A percentile compares a stretch with the other conserved stretches of the same genome.
phyloP scores from a whole-genome alignment of 2,113 vertebrate genomes.

The Zapornia atra region DNA sequence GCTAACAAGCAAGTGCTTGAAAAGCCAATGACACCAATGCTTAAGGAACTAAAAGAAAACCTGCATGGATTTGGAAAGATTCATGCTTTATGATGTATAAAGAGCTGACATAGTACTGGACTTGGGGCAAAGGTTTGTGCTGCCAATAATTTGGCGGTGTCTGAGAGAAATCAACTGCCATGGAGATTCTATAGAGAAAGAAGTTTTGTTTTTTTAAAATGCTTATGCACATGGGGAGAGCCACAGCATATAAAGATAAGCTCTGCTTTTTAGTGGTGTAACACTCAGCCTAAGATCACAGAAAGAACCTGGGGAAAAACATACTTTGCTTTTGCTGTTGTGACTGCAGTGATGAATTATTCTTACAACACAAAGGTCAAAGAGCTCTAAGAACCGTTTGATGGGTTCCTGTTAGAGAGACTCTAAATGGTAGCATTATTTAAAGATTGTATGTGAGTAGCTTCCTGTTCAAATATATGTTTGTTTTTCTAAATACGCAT shows the following conservation, averaged over 20 bases:
- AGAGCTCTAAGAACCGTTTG: not conserved
- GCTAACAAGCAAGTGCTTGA: not conserved
- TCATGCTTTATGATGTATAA: not conserved
- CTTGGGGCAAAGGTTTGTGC: not conserved
- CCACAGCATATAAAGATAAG: not conserved
- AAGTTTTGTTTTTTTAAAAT: not conserved
- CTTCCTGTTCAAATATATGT: not conserved
- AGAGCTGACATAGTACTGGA: not conserved
- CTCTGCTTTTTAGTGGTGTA: not conserved
- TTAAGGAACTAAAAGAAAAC: not conserved
- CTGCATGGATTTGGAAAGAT: not conserved
- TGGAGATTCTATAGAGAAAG: not conserved
- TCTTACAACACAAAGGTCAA: not conserved
- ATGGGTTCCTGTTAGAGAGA: not conserved
- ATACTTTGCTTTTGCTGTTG: not conserved
- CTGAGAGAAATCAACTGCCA: not conserved
- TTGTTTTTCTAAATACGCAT: not conserved
- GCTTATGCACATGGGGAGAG: fast-evolving
- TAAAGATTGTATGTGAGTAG: not conserved
- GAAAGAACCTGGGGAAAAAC: not conserved
- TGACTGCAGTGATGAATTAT: not conserved
- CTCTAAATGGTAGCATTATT: not conserved
- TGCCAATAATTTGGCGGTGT: not conserved
- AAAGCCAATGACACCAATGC: not conserved
- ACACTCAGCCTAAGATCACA: not conserved